Conservation (phyloP, 2,888 invertebrate species). For the Melanostoma scalare region DNA sequence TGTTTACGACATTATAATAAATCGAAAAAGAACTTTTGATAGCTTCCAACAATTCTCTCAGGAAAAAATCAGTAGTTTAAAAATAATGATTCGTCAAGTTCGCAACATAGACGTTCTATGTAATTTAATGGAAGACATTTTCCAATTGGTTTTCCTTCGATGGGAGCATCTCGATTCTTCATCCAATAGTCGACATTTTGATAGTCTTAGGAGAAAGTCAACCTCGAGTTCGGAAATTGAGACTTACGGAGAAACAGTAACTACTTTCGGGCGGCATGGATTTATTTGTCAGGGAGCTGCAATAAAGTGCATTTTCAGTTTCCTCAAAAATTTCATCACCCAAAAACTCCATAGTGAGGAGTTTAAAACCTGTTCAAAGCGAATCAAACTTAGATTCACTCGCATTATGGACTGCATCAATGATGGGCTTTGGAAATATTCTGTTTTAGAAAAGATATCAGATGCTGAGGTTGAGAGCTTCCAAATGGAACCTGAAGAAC, state of each 20-base stretch:
- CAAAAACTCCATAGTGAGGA: constrained; percentile 80
- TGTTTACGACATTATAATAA: constrained; percentile 77
- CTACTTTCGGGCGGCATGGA: constrained; percentile 73
- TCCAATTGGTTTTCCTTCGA: constrained; percentile 79
- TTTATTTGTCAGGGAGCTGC: constrained; percentile 78
- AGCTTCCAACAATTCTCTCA: constrained; percentile 66
- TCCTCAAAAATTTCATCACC: constrained; percentile 78
- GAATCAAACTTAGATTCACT: constrained; percentile 77
- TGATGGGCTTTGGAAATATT: constrained; percentile 80
- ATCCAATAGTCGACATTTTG: constrained; percentile 5
- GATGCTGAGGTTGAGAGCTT: constrained; percentile 66
- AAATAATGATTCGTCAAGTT: constrained; percentile 78
- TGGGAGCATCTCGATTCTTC: constrained; percentile 78
- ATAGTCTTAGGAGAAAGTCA: constrained; percentile 21
- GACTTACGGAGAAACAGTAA: background rate
- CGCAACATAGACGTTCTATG: constrained; percentile 77
- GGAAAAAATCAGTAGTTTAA: constrained; percentile 76
- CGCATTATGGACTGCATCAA: constrained; percentile 78
- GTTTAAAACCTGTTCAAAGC: constrained; percentile 77
- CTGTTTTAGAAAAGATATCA: constrained; percentile 78
- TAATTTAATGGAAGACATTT: constrained; percentile 78
- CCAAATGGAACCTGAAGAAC: constrained; percentile 77
- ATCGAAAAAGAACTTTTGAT: constrained; percentile 65
- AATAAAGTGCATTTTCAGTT: constrained; percentile 77
- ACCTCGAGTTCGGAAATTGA: constrained; percentile 60